Conservation (phyloP, 2,888 invertebrate species). For the Clunio marinus region DNA sequence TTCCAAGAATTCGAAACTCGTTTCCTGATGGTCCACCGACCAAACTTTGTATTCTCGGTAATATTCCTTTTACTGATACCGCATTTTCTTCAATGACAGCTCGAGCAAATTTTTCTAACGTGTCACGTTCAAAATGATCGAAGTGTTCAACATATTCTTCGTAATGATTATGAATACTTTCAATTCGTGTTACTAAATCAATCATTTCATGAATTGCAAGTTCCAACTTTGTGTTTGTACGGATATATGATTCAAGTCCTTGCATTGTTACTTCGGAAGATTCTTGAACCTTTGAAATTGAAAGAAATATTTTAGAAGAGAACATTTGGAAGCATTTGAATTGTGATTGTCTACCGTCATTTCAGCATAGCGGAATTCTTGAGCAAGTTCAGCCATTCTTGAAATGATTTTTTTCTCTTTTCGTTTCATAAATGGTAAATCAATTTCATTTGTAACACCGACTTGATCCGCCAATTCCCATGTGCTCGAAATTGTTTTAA, state of each 20-base stretch:
- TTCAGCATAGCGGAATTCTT: slow-evolving; percentile 45
- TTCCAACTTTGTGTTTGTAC: slow-evolving; percentile 54
- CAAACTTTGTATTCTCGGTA: slow-evolving; percentile 63
- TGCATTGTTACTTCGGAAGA: slow-evolving; percentile 43
- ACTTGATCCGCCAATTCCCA: slow-evolving; percentile 63
- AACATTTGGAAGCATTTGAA: neutral
- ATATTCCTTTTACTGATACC: slow-evolving; percentile 60
- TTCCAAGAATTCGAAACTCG: slow-evolving; percentile 51
- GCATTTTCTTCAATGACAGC: slow-evolving; percentile 65
- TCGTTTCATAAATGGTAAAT: slow-evolving; percentile 58
- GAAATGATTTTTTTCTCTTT: slow-evolving; percentile 61
- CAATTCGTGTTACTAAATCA: slow-evolving; percentile 58
- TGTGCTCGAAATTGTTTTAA: slow-evolving; percentile 57
- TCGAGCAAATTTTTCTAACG: slow-evolving; percentile 66
- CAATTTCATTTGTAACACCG: slow-evolving; percentile 55
- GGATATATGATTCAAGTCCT: slow-evolving; percentile 47
- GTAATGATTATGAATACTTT: slow-evolving; percentile 59
- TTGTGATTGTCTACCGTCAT: slow-evolving; percentile 27
- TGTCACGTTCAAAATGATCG: slow-evolving; percentile 58
- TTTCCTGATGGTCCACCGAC: slow-evolving; percentile 53
- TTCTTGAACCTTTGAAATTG: slow-evolving; percentile 34
- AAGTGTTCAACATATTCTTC: slow-evolving; percentile 56
- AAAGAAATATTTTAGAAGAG: neutral
- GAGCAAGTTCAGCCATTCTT: slow-evolving; percentile 51
- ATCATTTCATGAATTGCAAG: slow-evolving; percentile 60